These are phyloP conservation scores for Autographa pulchrina DNA, from an alignment of 2,888 invertebrate genomes.

Conservation along the genomic window DNA sequence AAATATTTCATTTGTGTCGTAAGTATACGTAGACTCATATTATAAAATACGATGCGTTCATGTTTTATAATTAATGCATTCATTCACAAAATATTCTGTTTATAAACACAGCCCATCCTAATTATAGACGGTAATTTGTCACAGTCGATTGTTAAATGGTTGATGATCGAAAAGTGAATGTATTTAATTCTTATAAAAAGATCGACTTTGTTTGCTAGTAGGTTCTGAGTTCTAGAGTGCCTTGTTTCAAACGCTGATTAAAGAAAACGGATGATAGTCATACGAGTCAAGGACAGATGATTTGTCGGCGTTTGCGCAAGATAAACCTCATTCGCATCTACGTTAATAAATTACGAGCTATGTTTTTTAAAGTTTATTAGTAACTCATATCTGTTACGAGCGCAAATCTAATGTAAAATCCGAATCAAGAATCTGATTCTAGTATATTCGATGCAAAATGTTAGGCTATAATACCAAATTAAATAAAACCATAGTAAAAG, in stretches of 20 bases:
- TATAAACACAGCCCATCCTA: neutral
- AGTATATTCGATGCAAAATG: slow-evolving; percentile 28
- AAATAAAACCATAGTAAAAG: slow-evolving; percentile 16
- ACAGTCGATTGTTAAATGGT: neutral
- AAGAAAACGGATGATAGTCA: neutral
- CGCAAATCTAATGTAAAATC: slow-evolving; percentile 9
- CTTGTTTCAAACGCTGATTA: neutral
- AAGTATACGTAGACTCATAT: neutral
- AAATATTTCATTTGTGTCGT: neutral
- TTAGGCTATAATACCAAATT: slow-evolving; percentile 22
- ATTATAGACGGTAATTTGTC: neutral
- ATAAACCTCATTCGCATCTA: too few relatives aligned
- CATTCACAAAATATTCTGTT: neutral
- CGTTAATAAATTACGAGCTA: neutral
- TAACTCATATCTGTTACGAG: neutral
- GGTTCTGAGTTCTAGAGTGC: neutral
- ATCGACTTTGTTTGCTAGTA: neutral
- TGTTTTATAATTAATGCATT: neutral
- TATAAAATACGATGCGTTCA: neutral
- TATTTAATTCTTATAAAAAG: neutral
- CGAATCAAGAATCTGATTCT: slow-evolving; percentile 11
- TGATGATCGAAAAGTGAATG: neutral
- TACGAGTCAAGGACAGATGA: neutral
- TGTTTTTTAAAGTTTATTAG: neutral
- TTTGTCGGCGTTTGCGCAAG: neutral